Evolutionary conservation across 2,797 vertebrate genomes (phyloP).

Genomic region (Tamandua tetradactyla): DNA sequence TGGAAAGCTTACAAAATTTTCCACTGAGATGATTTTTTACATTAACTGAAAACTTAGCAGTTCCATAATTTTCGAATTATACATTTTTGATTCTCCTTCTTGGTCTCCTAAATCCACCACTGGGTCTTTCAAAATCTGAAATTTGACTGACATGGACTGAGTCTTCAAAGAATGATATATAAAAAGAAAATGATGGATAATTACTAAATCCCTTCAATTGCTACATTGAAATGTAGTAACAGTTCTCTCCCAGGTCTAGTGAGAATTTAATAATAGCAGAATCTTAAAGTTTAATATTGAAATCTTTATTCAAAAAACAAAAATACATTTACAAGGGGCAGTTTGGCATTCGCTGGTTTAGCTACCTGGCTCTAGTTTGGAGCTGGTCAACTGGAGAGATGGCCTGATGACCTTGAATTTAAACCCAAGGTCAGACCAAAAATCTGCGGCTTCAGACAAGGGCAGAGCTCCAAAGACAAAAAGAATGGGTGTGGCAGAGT

Average conservation of each 20-base stretch:
- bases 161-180: conserved; percentile 43
- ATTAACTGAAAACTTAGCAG: conserved; percentile 53
- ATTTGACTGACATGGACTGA: conserved; percentile 45
- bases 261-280: conserved; percentile 39
- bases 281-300: conserved; percentile 32
- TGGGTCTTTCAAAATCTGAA: conserved; percentile 59
- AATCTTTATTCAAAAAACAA: conserved; percentile 2
- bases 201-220: conserved; percentile 58
- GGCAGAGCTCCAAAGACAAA: neutral
- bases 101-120: neutral
- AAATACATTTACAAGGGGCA: neutral
- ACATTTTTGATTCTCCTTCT: conserved; percentile 29
- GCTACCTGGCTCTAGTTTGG: neutral
- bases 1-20: conserved; percentile 7
- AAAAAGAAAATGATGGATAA: conserved; percentile 69
- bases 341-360: neutral
- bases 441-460: neutral
- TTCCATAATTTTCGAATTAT: conserved; percentile 24
- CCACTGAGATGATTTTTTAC: conserved; percentile 53
- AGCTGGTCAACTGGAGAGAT: neutral
- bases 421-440: neutral
- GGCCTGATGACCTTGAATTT: neutral
- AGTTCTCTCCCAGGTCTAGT: neutral
- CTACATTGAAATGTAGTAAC: conserved; percentile 38
- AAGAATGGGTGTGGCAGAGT: neutral